Conservation (phyloP, 2,113 vertebrate species). For the Centrocercus urophasianus region DNA sequence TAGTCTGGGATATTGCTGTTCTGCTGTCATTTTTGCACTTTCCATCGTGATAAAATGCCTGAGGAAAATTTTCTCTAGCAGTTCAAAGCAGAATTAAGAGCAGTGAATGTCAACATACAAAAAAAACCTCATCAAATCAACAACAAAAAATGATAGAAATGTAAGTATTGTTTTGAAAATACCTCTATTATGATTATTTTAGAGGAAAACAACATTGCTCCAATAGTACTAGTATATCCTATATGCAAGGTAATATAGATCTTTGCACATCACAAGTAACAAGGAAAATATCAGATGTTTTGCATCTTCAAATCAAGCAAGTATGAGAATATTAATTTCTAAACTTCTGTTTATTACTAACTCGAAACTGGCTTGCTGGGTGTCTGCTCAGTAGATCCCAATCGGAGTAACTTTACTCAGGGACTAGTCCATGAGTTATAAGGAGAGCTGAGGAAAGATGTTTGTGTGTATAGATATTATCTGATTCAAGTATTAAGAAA, state of each 20-base stretch:
- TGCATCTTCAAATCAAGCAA: neutral
- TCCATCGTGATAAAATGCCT: rapidly evolving
- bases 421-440: neutral
- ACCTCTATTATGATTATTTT: neutral
- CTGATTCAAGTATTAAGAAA: neutral
- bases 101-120: neutral
- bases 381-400: neutral
- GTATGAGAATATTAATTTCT: neutral
- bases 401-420: neutral
- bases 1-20: too few species aligned
- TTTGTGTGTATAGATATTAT: neutral
- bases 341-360: neutral
- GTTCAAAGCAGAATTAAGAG: neutral
- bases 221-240: neutral
- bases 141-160: neutral
- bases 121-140: too few species aligned
- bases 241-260: neutral
- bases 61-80: neutral
- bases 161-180: neutral
- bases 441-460: neutral
- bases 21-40: too few species aligned
- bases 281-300: neutral
- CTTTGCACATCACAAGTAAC: neutral
- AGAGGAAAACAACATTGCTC: neutral
- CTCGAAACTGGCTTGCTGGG: neutral